These are phyloP conservation scores for Progne subis DNA, from an alignment of 2,113 vertebrate species.

Conservation along the genomic window DNA sequence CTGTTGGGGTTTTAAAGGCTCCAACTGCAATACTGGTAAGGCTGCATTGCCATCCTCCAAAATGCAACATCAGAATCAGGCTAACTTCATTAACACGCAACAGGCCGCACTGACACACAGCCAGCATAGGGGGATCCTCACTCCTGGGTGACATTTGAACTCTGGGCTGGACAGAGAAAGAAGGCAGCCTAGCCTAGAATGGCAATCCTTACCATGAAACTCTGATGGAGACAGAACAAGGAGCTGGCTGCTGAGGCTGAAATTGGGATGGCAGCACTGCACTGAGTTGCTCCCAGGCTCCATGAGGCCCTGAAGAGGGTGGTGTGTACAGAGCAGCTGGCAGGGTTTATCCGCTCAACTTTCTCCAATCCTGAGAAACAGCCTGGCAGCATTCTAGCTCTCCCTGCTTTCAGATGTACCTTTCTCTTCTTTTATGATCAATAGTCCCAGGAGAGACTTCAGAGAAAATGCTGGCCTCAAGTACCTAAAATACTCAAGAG, in stretches of 20 bases:
- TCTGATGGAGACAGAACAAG: not conserved
- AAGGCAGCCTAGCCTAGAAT: not conserved
- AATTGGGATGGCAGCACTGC: not conserved
- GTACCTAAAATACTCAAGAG: constrained; percentile 55
- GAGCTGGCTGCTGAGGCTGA: not conserved
- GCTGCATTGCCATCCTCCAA: not conserved
- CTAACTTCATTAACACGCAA: not conserved
- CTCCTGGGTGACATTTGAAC: not conserved
- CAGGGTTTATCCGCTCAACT: not conserved
- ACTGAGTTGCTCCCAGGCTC: not conserved
- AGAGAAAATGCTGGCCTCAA: constrained; percentile 50
- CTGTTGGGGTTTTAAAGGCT: not conserved
- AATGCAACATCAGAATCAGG: not conserved
- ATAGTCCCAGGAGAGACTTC: constrained; percentile 25
- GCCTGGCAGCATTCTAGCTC: not conserved
- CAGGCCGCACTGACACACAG: not conserved
- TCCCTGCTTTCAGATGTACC: constrained; percentile 5
- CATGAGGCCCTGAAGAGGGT: not conserved
- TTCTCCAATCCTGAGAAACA: not conserved
- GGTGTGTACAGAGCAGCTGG: not conserved
- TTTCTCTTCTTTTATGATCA: constrained; percentile 49
- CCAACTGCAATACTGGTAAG: not conserved
- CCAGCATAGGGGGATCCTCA: not conserved
- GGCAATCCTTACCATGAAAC: not conserved
- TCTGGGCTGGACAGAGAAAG: not conserved